phyloP scores from a whole-genome alignment of 2,797 vertebrate genomes.

The Syngnathus rostellatus region DNA sequence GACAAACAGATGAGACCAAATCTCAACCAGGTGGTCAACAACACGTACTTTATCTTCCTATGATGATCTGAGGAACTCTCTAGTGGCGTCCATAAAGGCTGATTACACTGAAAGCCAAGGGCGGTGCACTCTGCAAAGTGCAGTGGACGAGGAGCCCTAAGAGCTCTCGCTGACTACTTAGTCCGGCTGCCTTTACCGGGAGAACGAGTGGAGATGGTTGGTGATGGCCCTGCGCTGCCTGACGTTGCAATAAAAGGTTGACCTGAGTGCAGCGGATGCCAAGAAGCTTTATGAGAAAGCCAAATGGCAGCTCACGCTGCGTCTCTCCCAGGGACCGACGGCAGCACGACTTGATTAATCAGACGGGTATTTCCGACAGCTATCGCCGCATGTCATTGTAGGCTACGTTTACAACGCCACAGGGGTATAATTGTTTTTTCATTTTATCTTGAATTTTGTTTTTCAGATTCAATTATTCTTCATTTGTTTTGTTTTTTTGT shows the following conservation, averaged over 20 bases:
- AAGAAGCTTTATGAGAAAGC: not conserved
- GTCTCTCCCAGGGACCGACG: not conserved
- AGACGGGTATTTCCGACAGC: not conserved
- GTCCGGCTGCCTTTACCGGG: constrained; percentile 20
- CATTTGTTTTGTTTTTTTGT: too few species aligned
- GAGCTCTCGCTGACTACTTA: constrained; percentile 42
- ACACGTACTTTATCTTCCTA: not conserved
- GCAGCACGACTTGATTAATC: not conserved
- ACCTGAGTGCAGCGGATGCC: not conserved
- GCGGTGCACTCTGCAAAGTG: constrained; percentile 45
- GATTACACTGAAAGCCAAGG: constrained; percentile 54
- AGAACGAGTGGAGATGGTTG: constrained; percentile 48
- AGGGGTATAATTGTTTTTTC: too few species aligned
- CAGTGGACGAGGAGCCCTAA: constrained; percentile 58
- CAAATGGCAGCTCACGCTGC: not conserved
- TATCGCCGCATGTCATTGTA: too few species aligned
- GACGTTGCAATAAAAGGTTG: constrained; percentile 41
- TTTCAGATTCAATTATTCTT: too few species aligned
- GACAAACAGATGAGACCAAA: constrained; percentile 20
- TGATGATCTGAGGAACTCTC: constrained; percentile 35
- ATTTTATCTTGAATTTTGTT: too few species aligned
- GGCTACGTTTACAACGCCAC: not conserved
- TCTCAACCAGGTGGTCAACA: constrained; percentile 22
- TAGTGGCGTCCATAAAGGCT: constrained; percentile 28
- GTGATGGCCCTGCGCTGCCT: constrained; percentile 43